Evolutionary conservation across 2,113 vertebrate species (phyloP).

Genomic region (Micronycteris hirsuta): DNA sequence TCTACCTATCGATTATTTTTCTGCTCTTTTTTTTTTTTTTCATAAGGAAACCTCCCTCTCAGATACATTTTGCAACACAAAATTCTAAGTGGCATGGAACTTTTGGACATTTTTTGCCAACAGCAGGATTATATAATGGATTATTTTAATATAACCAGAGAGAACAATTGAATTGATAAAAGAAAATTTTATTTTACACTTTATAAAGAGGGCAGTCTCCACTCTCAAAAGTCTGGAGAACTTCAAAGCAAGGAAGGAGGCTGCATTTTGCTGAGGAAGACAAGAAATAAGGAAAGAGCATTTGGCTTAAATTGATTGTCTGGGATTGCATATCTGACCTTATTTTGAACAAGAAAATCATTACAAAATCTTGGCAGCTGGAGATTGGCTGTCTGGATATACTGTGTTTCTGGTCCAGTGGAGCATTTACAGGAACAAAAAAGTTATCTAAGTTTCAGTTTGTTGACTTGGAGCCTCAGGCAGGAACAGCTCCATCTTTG

Average conservation of each 20-base stretch:
- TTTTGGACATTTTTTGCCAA: background rate
- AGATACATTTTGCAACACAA: background rate
- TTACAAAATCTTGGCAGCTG: background rate
- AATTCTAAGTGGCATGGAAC: background rate
- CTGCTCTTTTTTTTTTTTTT: background rate
- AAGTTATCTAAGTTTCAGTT: background rate
- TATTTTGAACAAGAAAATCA: background rate
- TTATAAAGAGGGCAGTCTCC: background rate
- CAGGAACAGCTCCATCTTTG: background rate
- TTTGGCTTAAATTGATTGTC: background rate
- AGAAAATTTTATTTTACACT: background rate
- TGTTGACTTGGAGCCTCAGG: background rate
- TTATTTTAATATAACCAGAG: background rate
- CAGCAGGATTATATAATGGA: background rate
- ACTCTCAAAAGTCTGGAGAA: background rate
- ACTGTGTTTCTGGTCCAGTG: background rate
- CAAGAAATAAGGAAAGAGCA: background rate
- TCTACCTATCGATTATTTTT: background rate
- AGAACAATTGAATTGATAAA: background rate
- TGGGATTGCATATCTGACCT: background rate
- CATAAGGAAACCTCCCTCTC: background rate
- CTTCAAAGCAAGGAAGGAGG: background rate
- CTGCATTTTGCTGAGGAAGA: background rate
- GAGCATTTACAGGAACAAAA: background rate
- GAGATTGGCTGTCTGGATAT: background rate